Percentiles rank a stretch among this genome's conserved stretches.
Evolutionary conservation across 2,113 vertebrate species (phyloP).

Genomic region (Sigmodon hispidus): DNA sequence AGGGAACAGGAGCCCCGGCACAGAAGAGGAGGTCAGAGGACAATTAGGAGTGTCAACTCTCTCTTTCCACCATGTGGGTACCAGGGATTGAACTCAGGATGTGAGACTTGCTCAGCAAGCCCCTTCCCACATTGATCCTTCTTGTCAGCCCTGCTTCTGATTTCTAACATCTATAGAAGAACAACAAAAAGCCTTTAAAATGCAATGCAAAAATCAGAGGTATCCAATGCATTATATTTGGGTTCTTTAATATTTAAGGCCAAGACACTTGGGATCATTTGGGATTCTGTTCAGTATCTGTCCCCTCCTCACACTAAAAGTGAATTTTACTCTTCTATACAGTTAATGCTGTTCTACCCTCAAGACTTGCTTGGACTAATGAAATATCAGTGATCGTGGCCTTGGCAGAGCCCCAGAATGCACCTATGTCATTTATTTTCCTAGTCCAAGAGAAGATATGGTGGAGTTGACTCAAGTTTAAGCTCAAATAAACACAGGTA

Average conservation of each 20-base stretch:
- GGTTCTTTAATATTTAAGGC: background rate
- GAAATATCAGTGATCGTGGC: background rate
- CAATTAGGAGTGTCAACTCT: background rate
- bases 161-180: background rate
- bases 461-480: background rate
- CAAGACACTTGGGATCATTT: background rate
- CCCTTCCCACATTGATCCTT: background rate
- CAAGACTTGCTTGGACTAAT: background rate
- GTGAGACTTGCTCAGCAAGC: background rate
- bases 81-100: background rate
- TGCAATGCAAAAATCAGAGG: background rate
- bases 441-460: background rate
- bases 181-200: background rate
- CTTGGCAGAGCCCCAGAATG: background rate
- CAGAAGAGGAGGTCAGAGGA: background rate
- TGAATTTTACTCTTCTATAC: background rate
- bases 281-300: background rate
- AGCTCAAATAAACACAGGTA: background rate
- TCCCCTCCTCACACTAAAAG: too few species aligned
- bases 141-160: background rate
- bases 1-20: background rate
- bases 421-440: background rate
- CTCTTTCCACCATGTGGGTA: background rate
- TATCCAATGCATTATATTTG: fast-evolving
- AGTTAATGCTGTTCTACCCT: too few species aligned